Conservation (phyloP, 2,888 invertebrate species). For the Melanostoma mellinum region DNA sequence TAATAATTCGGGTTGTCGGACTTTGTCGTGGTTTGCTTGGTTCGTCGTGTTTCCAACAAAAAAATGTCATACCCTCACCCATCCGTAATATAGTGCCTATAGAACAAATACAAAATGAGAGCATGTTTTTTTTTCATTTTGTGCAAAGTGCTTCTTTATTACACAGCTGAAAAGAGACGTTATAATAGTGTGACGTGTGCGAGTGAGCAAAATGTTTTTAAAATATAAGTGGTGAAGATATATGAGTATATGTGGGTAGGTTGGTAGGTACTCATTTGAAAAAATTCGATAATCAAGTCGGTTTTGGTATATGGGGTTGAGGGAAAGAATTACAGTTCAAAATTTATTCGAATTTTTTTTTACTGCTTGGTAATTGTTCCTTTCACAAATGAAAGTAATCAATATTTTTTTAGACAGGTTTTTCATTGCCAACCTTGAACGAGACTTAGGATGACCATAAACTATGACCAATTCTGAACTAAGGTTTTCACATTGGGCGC, state of each 20-base stretch:
- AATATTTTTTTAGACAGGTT: too few relatives aligned
- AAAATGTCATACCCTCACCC: slow-evolving; percentile 10
- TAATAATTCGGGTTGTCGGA: slow-evolving; percentile 39
- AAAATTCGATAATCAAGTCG: slow-evolving; percentile 27
- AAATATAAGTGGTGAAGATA: slow-evolving; percentile 7
- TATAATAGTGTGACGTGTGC: slow-evolving; percentile 29
- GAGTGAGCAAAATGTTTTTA: slow-evolving; percentile 23
- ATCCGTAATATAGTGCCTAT: not conserved
- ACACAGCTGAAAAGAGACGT: slow-evolving; percentile 28
- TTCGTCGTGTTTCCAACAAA: not conserved
- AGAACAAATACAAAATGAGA: slow-evolving; percentile 33
- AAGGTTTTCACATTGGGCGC: too few relatives aligned
- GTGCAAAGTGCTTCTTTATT: slow-evolving; percentile 5
- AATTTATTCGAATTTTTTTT: not conserved
- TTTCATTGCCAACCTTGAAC: slow-evolving; percentile 9
- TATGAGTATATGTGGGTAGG: not conserved
- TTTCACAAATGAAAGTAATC: too few relatives aligned
- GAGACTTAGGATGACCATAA: not conserved
- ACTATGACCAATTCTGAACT: too few relatives aligned
- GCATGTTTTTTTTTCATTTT: slow-evolving; percentile 54
- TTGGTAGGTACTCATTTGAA: not conserved
- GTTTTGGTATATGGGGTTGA: not conserved
- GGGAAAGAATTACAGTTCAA: too few relatives aligned
- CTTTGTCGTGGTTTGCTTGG: slow-evolving; percentile 14
- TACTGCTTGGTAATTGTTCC: not conserved